A percentile compares a stretch with the other conserved stretches of the same genome.
Evolutionary conservation across 2,113 vertebrate genomes (phyloP).

Genomic region (Centrocercus urophasianus): DNA sequence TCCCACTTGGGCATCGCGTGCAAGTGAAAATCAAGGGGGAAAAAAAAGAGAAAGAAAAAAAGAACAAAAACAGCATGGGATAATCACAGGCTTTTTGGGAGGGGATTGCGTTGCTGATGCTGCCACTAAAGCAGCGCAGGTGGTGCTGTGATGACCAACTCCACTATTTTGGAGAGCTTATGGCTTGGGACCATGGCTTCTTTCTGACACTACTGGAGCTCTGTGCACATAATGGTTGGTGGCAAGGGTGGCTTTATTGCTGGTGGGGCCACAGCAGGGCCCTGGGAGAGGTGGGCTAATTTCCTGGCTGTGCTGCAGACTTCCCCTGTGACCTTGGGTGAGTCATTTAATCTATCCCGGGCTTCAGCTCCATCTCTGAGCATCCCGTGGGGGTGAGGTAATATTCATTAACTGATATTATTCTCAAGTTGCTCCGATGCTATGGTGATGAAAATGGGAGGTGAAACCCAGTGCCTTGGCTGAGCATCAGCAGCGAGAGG

Average conservation of each 20-base stretch:
- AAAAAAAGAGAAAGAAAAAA: background rate
- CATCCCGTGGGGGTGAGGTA: constrained; percentile 50
- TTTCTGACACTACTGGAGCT: background rate
- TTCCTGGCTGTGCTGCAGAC: constrained; percentile 50
- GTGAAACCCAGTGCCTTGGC: background rate
- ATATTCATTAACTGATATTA: constrained; percentile 67
- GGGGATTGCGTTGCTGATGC: background rate
- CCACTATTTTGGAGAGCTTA: background rate
- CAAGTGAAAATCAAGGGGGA: background rate
- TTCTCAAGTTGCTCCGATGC: constrained; percentile 55
- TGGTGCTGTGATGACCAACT: background rate
- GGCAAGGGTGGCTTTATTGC: constrained; percentile 61
- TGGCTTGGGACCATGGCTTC: background rate
- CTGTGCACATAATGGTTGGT: background rate
- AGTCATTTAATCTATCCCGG: constrained; percentile 70
- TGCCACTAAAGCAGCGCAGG: background rate
- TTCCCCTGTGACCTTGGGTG: constrained; percentile 63
- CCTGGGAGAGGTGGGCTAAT: constrained; percentile 53
- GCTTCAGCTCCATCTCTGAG: constrained; percentile 38
- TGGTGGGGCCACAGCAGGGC: background rate
- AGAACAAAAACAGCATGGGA: background rate
- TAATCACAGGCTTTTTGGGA: background rate
- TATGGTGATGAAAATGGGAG: constrained; percentile 39
- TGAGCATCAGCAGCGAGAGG: background rate
- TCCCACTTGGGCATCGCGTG: background rate